phyloP scores from a whole-genome alignment of 2,888 invertebrate species.

The Parnassius mnemosyne region DNA sequence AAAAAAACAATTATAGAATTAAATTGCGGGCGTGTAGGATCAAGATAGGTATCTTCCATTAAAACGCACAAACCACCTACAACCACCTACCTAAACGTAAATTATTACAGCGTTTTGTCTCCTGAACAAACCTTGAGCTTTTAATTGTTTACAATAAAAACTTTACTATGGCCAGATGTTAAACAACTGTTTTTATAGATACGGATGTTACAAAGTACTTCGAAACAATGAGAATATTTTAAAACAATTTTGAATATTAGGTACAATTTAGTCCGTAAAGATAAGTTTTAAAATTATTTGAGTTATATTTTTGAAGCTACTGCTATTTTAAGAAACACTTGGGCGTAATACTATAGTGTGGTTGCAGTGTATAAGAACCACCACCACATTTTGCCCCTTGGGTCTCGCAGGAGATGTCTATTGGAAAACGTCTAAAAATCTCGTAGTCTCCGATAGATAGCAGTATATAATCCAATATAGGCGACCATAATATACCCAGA shows the following conservation, averaged over 20 bases:
- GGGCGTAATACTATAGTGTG: too few relatives aligned
- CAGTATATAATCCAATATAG: too few relatives aligned
- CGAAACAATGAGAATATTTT: conserved; percentile 25
- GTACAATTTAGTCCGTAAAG: too few relatives aligned
- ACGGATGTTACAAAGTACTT: conserved; percentile 23
- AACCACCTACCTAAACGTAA: conserved; percentile 36
- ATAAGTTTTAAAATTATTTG: too few relatives aligned
- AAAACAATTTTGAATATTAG: neutral
- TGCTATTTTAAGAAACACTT: too few relatives aligned
- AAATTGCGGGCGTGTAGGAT: conserved; percentile 16
- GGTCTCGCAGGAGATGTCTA: too few relatives aligned
- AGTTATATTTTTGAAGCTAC: too few relatives aligned
- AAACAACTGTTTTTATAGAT: conserved; percentile 31
- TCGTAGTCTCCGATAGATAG: too few relatives aligned
- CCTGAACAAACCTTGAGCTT: conserved; percentile 41
- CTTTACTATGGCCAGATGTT: conserved; percentile 41
- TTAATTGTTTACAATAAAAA: conserved; percentile 58
- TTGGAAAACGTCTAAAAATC: too few relatives aligned
- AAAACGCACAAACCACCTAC: conserved; percentile 31
- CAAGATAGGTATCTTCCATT: conserved; percentile 24
- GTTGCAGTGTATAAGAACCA: too few relatives aligned
- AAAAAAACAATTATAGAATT: conserved; percentile 6
- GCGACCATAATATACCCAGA: too few relatives aligned
- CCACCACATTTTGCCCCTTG: too few relatives aligned
- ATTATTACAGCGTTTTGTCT: conserved; percentile 46